These are phyloP conservation scores for Stratiomys singularior DNA, from an alignment of 2,888 invertebrate genomes.

Conservation along the genomic window DNA sequence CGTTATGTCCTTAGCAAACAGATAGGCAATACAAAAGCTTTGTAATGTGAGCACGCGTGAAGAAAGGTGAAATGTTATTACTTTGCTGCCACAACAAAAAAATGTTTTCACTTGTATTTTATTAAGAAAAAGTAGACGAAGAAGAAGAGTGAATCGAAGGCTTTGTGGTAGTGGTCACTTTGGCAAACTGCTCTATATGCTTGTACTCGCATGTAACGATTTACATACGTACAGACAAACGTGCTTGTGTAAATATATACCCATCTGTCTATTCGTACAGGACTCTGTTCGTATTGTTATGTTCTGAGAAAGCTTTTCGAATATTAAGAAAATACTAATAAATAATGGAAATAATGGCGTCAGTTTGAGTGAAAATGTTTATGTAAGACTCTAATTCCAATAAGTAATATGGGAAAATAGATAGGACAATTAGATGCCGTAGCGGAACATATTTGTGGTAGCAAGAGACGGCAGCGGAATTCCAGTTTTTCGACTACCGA, in stretches of 20 bases:
- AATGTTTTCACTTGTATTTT: neutral
- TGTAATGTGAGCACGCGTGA: slow-evolving; percentile 35
- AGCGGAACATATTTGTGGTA: too few species aligned
- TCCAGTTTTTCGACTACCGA: too few species aligned
- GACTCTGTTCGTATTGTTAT: neutral
- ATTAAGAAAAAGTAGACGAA: neutral
- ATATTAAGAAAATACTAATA: slow-evolving; percentile 19
- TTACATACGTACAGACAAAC: neutral
- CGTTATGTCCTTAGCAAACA: neutral
- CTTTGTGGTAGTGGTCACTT: neutral
- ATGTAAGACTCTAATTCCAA: neutral
- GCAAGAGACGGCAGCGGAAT: too few species aligned
- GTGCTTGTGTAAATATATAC: slow-evolving; percentile 8
- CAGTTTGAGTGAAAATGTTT: slow-evolving; percentile 9
- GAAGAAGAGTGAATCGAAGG: neutral
- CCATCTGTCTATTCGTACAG: neutral
- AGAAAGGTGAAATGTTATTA: slow-evolving; percentile 15
- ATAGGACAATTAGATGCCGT: too few species aligned
- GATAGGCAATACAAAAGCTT: slow-evolving; percentile 17
- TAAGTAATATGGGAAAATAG: too few species aligned
- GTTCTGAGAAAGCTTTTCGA: slow-evolving; percentile 15
- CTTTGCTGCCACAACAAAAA: slow-evolving; percentile 13
- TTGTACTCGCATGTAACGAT: neutral
- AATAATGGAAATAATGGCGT: slow-evolving; percentile 16
- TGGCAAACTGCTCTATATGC: neutral